Base-by-base conservation (phyloP, 2,888 invertebrate species). In the Aethes cnicana region DNA sequence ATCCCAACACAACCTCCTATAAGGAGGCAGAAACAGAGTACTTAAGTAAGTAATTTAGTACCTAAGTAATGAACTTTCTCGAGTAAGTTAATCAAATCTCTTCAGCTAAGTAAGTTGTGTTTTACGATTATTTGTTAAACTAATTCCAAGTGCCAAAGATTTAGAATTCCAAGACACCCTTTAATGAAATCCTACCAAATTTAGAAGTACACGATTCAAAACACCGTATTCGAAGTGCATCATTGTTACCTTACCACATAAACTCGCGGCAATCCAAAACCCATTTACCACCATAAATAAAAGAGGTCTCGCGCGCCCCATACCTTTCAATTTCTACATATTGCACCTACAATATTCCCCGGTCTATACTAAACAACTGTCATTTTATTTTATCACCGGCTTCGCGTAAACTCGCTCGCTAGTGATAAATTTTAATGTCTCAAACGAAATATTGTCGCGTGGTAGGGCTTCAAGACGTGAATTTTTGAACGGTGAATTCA, bases 341-440 rank as follows among this genome's bases (percentile, higher is more conserved):
- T 52, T 65, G 52, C 54, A 73, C 72, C 72, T 69, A 68, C 74
- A 73, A 79, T 81, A 81, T 80, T 84, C 88, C 88, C 86, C 77
- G 62, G 81, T 71, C 83, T 76, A 69, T 81, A 84, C 84, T 89
- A 89, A 89, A 88, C 88, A 88, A 89, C 85, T 87, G 88, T 87
- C 88, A 86, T 88, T 87, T 87, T 88, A 87, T 88, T 89, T 89
- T 88, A 88, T 87, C 81, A 82, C 88, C 84, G 79, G 81, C 84
- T 86, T 71, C 76, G 72, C 78, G 84, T 85, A 84, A 84, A 86
- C 77, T 83, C 82, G 67, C 76, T 72, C 72, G 75, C 70, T 75
- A 72, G 84, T 79, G 80, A 87, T 89, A 85, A 88, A 89, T 88
- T 88, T 89, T 89, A 89, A 89, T 88, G 88, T 73, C 68, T 61